phyloP scores from a whole-genome alignment of 2,888 invertebrate genomes.

The Patella caerulea region DNA sequence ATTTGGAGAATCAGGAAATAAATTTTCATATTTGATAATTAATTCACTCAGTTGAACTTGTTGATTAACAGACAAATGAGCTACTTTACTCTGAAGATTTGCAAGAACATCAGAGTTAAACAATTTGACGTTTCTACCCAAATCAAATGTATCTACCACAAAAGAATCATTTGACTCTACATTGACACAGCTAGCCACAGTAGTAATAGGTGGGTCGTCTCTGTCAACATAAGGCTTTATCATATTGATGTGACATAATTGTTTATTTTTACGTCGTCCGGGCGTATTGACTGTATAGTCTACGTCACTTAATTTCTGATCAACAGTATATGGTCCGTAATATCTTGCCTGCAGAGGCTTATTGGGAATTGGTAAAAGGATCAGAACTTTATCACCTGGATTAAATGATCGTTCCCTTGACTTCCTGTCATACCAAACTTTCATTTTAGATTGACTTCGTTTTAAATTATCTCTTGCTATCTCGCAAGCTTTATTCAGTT shows the following conservation, averaged over 20 bases:
- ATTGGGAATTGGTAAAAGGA: slow-evolving; percentile 35
- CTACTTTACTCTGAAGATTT: slow-evolving; percentile 16
- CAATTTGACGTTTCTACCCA: background rate
- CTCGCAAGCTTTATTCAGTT: too few species aligned
- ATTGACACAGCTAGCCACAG: background rate
- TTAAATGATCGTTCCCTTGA: slow-evolving; percentile 31
- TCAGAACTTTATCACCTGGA: slow-evolving; percentile 40
- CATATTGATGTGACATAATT: slow-evolving; percentile 40
- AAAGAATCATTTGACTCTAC: background rate
- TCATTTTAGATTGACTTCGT: slow-evolving; percentile 35
- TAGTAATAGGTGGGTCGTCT: slow-evolving; percentile 6
- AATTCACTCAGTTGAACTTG: background rate
- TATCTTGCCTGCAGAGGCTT: slow-evolving; percentile 20
- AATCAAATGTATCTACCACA: background rate
- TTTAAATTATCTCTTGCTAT: slow-evolving; percentile 17
- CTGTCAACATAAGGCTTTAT: slow-evolving; percentile 32
- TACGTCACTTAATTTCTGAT: slow-evolving; percentile 11
- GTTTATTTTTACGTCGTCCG: slow-evolving; percentile 27
- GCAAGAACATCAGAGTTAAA: slow-evolving; percentile 11
- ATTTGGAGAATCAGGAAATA: slow-evolving; percentile 38
- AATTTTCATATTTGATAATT: slow-evolving; percentile 14
- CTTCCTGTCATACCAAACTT: slow-evolving; percentile 36
- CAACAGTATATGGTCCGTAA: slow-evolving; percentile 18
- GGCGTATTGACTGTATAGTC: slow-evolving; percentile 30
- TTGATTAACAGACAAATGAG: background rate